Evolutionary conservation across 2,888 invertebrate genomes (phyloP), one percentile per base, ranked within the genome.

Genomic region (Pseudococcus longispinus): DNA sequence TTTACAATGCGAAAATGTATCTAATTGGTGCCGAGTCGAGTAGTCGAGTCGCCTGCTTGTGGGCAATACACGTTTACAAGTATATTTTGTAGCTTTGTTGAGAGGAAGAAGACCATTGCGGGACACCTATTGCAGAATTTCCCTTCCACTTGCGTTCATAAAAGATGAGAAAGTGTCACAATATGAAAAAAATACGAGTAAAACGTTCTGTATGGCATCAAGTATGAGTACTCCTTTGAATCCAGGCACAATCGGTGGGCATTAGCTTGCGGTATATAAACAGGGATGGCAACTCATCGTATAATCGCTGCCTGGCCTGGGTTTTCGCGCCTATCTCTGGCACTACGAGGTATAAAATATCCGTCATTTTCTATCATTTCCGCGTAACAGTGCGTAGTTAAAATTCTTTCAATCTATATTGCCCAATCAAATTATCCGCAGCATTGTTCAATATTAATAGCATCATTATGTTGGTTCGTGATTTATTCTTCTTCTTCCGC

Each of bases 391-490:
- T 29, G 37, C 37, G 77, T 42, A 42, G 77, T 80, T 37, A 42
- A 80, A 80, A 80, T 80, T 80, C 77, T 80, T 80, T 42, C 77
- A 80, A 80, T 80, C 77, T 80, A 42, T 26, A 20, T 80, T 80
- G 42, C 77, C 77, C 77, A 80, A 80, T 80, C 77, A 80, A 80
- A 80, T 80, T 80, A 80, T 80, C 77, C 77, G 77, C 77, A 80
- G 77, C 77, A 80, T 80, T 80, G 77, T 80, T 80, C 77, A 80
- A 80, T 80, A 80, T 80, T 80, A 80, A 80, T 80, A 80, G 77
- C 77, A 80, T 80, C 77, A 80, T 80, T 80, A 80, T 80, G 77
- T 37, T 29, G 37, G 77, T 80, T 80, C 77, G 77, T 80, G 77
- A 80, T 80, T 80, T 80, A 80, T 80, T 80, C 77, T 80, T 80